phyloP scores from a whole-genome alignment of 2,797 vertebrate genomes.

The Intellagama lesueurii region DNA sequence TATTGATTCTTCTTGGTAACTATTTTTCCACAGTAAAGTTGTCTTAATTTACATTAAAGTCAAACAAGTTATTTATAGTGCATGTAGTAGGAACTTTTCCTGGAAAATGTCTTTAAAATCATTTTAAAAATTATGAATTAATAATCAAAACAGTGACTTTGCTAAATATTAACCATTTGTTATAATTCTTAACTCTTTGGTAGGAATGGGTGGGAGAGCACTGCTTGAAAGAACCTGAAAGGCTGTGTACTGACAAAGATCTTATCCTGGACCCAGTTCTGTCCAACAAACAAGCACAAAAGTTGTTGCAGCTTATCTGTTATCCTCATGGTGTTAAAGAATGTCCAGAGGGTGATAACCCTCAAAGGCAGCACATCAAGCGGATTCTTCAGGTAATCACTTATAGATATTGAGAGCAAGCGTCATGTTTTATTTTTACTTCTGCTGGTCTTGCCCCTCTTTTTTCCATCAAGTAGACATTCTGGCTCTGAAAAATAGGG shows the following conservation, averaged over 20 bases:
- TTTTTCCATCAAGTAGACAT: neutral
- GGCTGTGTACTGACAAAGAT: conserved; percentile 81
- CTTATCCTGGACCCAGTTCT: conserved; percentile 82
- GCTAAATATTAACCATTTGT: neutral
- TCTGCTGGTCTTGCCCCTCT: neutral
- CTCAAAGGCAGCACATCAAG: conserved; percentile 80
- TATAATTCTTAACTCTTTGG: neutral
- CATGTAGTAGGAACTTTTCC: neutral
- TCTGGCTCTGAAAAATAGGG: neutral
- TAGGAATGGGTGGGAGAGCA: conserved; percentile 85
- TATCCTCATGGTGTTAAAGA: conserved; percentile 79
- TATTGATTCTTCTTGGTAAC: neutral
- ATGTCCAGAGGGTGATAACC: conserved; percentile 73
- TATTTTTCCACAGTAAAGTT: neutral
- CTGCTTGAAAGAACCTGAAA: conserved; percentile 82
- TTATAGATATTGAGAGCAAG: neutral
- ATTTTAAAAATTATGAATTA: neutral
- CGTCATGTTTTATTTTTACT: neutral
- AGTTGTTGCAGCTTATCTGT: conserved; percentile 80
- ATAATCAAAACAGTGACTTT: neutral
- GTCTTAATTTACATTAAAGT: neutral
- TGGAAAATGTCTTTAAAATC: neutral
- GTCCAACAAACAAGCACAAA: conserved; percentile 81
- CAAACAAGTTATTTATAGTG: neutral
- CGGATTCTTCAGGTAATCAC: conserved; percentile 78